Base-by-base conservation (phyloP, 1,140 invertebrate genomes). In the Hyles euphorbiae region DNA sequence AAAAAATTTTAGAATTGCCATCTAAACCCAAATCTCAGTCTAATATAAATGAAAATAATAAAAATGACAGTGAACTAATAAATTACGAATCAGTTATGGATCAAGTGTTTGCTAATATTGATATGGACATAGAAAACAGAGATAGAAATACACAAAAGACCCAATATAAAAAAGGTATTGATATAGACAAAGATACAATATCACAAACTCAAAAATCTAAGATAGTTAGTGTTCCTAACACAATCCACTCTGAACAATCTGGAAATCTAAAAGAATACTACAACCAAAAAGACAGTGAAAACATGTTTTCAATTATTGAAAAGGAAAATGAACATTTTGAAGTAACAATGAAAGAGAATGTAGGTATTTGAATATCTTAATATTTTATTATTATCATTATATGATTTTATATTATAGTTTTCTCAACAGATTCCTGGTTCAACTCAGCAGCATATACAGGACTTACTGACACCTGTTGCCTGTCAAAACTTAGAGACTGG, bases 81-180 rank as follows among this genome's bases (percentile, higher is more conserved):
- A 80, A 81, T 59, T 86, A 86, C 67, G 81, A 86, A 67, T 60
- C 55, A 32, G 60, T 84, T 32, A 80, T 88, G 71, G 74, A 65
- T 22, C 70, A 83, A 75, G 80, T 86, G 10, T 84, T 84, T 74
- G 80, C 78, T 22, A 84, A 70, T 49, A 83, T 83, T 62, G 76
- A 87, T 72, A 76, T 72, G 51, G 82, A 86, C 62, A 81, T 86
- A 48, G 58, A 69, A 55, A 53, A 74, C 3, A 63, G 8, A 40
- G 5, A 61, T 5, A 46, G 64, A 49, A 69, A 71, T 53, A 63
- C 53, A 33, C 56, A 59, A 60, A 61, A 46, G 10, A 61, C 48
- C 10, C 57, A 49, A 63, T 52, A 51, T 10, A 48, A 48, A 11
- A 48, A 10, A 48, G 46, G 12, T 11, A 48, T n/a, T 2, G 12